Evolutionary conservation across 1,140 invertebrate genomes (phyloP).

Genomic region (Drosophila kikkawai): DNA sequence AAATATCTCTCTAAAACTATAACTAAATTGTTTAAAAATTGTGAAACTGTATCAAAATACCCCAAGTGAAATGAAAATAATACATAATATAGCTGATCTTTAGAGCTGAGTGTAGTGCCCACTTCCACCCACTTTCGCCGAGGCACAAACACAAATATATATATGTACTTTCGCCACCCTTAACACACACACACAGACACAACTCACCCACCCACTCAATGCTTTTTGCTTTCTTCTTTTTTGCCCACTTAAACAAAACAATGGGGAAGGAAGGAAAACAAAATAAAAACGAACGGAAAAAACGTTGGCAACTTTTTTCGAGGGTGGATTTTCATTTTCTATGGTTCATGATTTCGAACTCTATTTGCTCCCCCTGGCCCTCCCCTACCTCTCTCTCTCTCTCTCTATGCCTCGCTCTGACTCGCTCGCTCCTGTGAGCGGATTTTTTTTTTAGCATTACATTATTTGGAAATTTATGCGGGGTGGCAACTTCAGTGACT

Average conservation of each 20-base stretch:
- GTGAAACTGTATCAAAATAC: no score
- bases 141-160: constrained; percentile 29
- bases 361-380: constrained; percentile 62
- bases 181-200: constrained; percentile 23
- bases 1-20: background rate
- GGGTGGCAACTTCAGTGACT: constrained; percentile 58
- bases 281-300: constrained; percentile 53
- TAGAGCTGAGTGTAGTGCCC: constrained; percentile 4
- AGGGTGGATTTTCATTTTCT: constrained; percentile 83
- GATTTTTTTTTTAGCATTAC: constrained; percentile 76
- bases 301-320: constrained; percentile 74
- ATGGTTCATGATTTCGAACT: constrained; percentile 82
- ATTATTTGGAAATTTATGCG: constrained; percentile 82
- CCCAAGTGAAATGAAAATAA: background rate
- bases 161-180: constrained; percentile 14
- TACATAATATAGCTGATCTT: background rate
- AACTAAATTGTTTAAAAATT: background rate
- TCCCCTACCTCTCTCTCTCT: constrained; percentile 6
- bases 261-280: constrained; percentile 54
- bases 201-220: constrained; percentile 42
- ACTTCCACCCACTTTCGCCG: constrained; percentile 24
- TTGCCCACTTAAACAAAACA: constrained; percentile 66
- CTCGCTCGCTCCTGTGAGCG: constrained; percentile 31
- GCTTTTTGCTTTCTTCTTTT: constrained; percentile 74
- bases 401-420: background rate